Base-by-base conservation (phyloP, 2,888 invertebrate species). In the Amitus sp. region DNA sequence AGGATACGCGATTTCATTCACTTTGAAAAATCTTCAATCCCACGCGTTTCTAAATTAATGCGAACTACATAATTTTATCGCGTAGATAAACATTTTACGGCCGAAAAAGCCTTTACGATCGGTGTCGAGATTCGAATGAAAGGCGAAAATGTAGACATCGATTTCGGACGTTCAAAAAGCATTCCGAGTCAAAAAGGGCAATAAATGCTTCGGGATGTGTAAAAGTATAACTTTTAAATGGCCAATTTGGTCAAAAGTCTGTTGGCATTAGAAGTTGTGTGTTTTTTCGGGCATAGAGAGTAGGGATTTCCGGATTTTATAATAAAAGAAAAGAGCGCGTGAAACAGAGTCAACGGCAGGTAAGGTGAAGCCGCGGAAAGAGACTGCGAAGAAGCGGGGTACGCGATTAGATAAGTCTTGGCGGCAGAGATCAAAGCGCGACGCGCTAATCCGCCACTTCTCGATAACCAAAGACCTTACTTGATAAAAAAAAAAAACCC, bases 371-470 rank as follows among this genome's bases (percentile, higher is more conserved):
- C n/a, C n/a, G 48, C 57, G 53, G 57, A 65, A 52, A 57, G 54
- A 60, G 50, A 62, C 61, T 64, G 63, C 43, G 65, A 48, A 69
- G 67, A 56, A 67, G 68, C 66, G 64, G 67, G 69, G 62, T 52
- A 69, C 58, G 74, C 74, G 81, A 80, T 81, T 82, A 82, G 81
- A 82, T 82, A 82, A 81, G 80, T 70, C 71, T 58, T 62, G 60
- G 72, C 74, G 80, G 80, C 74, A 70, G 68, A 80, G 79, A 80
- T 82, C 79, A 82, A 82, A 82, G 79, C 73, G 72, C 70, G 73
- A 73, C 75, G 70, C 79, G 78, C 77, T 82, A 82, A 82, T 82
- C 82, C 80, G 76, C 75, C 77, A 74, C 78, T 79, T 77, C 74
- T 78, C 80, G 81, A 82, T 82, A 82, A 81, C 71, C 73, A 68